Evolutionary conservation across 1,140 invertebrate species (phyloP), one percentile per base, ranked within the genome.

Genomic region (Meloidogyne chitwoodi): DNA sequence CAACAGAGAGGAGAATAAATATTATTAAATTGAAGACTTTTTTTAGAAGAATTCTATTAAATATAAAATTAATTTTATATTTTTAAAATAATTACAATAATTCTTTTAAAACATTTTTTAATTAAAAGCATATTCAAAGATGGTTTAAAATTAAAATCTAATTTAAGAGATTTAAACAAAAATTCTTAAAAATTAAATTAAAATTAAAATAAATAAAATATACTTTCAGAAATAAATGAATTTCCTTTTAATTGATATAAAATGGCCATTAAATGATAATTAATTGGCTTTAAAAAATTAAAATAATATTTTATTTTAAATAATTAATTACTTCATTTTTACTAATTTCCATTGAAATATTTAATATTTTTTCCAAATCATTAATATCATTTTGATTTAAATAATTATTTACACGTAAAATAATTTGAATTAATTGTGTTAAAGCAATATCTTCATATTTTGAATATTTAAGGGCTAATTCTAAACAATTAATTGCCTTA

Each of bases 401-500:
- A 2, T 24, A 31, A 44, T 26, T 26, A 73, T 61, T 63, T 61
- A 31, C 3, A 56, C 12, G 38, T 34, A 73, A 31, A 62, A 76
- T 27, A 56, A 76, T 48, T 74, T 76, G 75, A 19, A 68, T 68
- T 31, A 76, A 70, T 70, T 76, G 75, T 19, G 67, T 68, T 27
- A 68, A 71, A 8, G 75, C 41, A 73, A 76, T 68, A 71, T 76
- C 75, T 65, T 70, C 38, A 61, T 64, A 70, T 70, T 76, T 24
- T 12, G 48, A 71, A 26, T 34, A 63, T 14, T 19, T 72, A n/a
- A 76, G 34, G 0, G 75, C 75, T 12, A 12, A 19, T 63, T 76
- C 68, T 22, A 76, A 12, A 31, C 75, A 76, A 24, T 63, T 73
- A 34, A 74, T 11, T 29, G 75, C 75, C 56, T 75, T 24, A n/a